phyloP scores from a whole-genome alignment of 2,888 invertebrate genomes.

The Hypomecis punctinalis region DNA sequence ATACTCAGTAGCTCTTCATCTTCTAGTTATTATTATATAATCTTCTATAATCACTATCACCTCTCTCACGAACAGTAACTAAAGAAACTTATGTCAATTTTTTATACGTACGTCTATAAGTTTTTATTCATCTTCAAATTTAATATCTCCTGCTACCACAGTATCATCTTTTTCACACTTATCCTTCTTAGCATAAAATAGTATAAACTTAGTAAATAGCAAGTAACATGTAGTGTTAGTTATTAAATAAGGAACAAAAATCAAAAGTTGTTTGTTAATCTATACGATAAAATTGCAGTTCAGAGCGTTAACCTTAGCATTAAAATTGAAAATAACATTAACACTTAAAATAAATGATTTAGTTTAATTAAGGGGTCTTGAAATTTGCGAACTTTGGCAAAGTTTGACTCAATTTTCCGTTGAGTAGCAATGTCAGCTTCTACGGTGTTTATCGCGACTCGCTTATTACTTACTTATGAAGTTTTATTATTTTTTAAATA shows the following conservation, averaged over 20 bases:
- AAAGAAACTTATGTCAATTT: slow-evolving; percentile 63
- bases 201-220: slow-evolving; percentile 69
- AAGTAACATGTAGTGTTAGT: slow-evolving; percentile 72
- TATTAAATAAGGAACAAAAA: slow-evolving; percentile 66
- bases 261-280: slow-evolving; percentile 83
- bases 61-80: slow-evolving; percentile 6
- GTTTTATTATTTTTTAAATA: slow-evolving; percentile 53
- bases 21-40: slow-evolving; percentile 11
- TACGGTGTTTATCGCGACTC: slow-evolving; percentile 43
- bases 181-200: slow-evolving; percentile 72
- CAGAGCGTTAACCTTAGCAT: slow-evolving; percentile 81
- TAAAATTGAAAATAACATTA: slow-evolving; percentile 65
- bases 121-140: slow-evolving; percentile 39
- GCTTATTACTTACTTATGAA: slow-evolving; percentile 36
- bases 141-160: slow-evolving; percentile 44
- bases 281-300: slow-evolving; percentile 82
- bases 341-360: slow-evolving; percentile 70
- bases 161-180: slow-evolving; percentile 54
- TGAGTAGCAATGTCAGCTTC: slow-evolving; percentile 45
- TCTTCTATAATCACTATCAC: background rate
- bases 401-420: slow-evolving; percentile 51
- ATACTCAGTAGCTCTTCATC: slow-evolving; percentile 33
- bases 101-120: slow-evolving; percentile 57
- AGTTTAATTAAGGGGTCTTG: slow-evolving; percentile 57
- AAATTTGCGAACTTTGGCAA: slow-evolving; percentile 57